Conservation (phyloP, 2,888 invertebrate species). For the Plebejus melissa region DNA sequence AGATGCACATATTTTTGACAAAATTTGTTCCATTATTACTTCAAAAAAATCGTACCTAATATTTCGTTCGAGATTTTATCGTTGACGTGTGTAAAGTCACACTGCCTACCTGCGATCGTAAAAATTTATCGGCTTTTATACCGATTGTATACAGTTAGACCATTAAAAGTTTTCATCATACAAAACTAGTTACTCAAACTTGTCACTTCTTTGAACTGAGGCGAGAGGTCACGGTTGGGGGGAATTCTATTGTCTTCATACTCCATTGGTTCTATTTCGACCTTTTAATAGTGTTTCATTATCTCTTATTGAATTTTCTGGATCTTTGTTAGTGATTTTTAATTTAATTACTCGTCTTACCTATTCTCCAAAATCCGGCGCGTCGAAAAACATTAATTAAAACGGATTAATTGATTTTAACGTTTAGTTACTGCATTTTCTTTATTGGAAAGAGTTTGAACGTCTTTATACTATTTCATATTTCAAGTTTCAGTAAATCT, state of each 20-base stretch:
- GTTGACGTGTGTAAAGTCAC: not conserved
- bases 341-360: slow-evolving; percentile 9
- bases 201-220: slow-evolving; percentile 4
- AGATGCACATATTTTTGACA: too few species aligned
- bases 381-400: not conserved
- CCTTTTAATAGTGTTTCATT: slow-evolving; percentile 13
- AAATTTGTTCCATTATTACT: too few species aligned
- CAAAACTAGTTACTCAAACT: slow-evolving; percentile 18
- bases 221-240: slow-evolving; percentile 11
- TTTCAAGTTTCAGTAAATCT: too few species aligned
- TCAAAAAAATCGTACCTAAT: not conserved
- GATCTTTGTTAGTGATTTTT: not conserved
- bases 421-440: not conserved
- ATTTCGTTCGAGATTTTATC: not conserved
- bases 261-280: slow-evolving; percentile 14
- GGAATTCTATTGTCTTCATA: slow-evolving; percentile 22
- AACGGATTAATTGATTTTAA: not conserved
- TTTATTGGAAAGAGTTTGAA: not conserved
- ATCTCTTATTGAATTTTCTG: slow-evolving; percentile 18
- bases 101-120: not conserved
- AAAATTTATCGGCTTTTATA: slow-evolving; percentile 19
- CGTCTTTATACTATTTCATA: too few species aligned
- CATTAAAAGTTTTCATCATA: slow-evolving; percentile 24
- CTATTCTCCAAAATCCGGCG: not conserved
- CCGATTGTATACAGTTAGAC: slow-evolving; percentile 3